phyloP scores from a whole-genome alignment of 1,140 invertebrate genomes.

The Leptinotarsa defecta region DNA sequence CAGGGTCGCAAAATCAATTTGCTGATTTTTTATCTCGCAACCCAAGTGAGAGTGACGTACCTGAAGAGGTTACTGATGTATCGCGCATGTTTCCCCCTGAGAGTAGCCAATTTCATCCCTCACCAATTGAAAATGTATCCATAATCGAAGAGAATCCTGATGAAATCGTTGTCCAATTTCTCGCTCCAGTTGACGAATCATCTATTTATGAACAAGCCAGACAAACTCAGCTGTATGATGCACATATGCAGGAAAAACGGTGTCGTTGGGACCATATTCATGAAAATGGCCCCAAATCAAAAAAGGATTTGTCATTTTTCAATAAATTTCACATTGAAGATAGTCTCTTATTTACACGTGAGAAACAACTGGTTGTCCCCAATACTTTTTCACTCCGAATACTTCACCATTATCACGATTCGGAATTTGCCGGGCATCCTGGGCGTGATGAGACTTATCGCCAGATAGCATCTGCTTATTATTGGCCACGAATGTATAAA shows the following conservation, averaged over 20 bases:
- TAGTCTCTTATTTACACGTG: background rate
- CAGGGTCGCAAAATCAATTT: conserved; percentile 44
- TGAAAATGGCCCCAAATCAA: background rate
- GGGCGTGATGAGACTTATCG: background rate
- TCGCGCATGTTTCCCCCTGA: background rate
- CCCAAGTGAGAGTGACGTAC: conserved; percentile 10
- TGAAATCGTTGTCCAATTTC: background rate
- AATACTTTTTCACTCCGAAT: background rate
- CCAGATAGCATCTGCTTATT: background rate
- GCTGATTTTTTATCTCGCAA: conserved; percentile 37
- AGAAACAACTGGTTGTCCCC: background rate
- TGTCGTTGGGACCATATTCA: background rate
- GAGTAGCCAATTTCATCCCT: background rate
- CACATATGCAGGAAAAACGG: background rate
- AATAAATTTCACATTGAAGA: background rate
- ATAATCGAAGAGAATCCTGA: background rate
- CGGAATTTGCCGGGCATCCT: background rate
- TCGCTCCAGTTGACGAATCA: background rate
- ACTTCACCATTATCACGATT: background rate
- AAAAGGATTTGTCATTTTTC: background rate
- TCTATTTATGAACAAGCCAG: background rate
- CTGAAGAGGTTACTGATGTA: background rate
- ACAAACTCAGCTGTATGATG: background rate
- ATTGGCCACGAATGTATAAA: background rate
- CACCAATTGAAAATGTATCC: background rate